Conservation (phyloP, 1,140 invertebrate genomes). For the Leucophenga varia region DNA sequence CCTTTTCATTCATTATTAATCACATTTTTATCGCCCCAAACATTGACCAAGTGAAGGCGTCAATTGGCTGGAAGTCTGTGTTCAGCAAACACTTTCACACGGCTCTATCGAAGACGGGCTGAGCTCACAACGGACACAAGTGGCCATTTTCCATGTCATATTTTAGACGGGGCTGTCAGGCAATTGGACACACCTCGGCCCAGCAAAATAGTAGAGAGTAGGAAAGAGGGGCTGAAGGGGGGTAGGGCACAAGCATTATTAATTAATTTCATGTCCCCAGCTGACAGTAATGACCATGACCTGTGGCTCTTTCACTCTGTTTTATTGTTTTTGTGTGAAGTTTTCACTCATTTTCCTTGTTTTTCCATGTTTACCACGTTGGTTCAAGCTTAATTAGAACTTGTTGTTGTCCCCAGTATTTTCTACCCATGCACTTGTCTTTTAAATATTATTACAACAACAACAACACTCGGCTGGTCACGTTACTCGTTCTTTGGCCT, state of each 20-base stretch:
- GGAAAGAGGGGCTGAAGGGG: too few relatives aligned
- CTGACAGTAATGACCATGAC: constrained; percentile 32
- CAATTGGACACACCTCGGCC: constrained; percentile 13
- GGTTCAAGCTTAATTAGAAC: constrained; percentile 18
- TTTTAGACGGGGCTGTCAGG: constrained; percentile 9
- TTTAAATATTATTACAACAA: constrained; percentile 20
- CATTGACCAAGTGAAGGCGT: constrained; percentile 33
- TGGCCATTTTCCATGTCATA: constrained; percentile 26
- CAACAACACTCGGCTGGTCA: constrained; percentile 14
- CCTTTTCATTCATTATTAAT: constrained; percentile 34
- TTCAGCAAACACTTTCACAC: constrained; percentile 38
- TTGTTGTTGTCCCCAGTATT: constrained; percentile 6
- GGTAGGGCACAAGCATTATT: constrained; percentile 18
- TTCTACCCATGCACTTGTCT: constrained; percentile 16
- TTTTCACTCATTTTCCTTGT: constrained; percentile 14
- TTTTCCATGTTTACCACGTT: too few relatives aligned
- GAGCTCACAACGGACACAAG: constrained; percentile 19
- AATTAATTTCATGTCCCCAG: constrained; percentile 23
- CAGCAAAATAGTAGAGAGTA: too few relatives aligned
- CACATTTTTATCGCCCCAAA: constrained; percentile 39
- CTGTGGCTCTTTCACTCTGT: constrained; percentile 6
- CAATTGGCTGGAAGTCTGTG: constrained; percentile 36
- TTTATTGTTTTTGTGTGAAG: constrained; percentile 9
- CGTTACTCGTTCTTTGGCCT: constrained; percentile 18
- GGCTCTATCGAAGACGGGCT: constrained; percentile 31